Evolutionary conservation across 2,113 vertebrate species (phyloP).

Genomic region (Rafetus swinhoei): DNA sequence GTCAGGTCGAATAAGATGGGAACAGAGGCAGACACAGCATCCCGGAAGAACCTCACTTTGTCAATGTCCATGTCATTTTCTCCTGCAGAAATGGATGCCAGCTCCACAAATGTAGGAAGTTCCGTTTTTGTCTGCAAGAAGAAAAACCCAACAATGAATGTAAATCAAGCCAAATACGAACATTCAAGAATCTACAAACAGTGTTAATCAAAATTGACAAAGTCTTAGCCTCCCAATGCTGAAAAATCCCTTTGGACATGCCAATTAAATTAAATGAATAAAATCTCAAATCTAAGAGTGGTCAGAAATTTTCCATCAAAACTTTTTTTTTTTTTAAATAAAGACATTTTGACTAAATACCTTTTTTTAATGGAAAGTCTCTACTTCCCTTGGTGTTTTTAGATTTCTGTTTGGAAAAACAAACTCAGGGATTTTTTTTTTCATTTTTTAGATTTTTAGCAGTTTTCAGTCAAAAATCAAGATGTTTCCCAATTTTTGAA

Average conservation of each 20-base stretch:
- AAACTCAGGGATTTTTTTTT: not conserved
- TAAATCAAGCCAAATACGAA: not conserved
- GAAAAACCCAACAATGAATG: not conserved
- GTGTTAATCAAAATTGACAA: not conserved
- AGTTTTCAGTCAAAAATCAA: not conserved
- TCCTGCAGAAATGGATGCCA: not conserved
- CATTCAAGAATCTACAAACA: not conserved
- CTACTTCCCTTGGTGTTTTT: not conserved
- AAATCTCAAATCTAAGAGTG: not conserved
- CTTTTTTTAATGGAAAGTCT: not conserved
- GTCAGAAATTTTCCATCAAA: not conserved
- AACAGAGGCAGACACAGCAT: not conserved
- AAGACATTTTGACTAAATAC: not conserved
- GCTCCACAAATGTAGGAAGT: not conserved
- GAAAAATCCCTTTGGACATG: not conserved
- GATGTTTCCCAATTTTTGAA: not conserved
- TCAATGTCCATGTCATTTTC: not conserved
- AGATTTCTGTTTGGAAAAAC: not conserved
- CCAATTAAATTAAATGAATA: not conserved
- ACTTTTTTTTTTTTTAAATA: not conserved
- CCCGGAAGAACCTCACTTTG: not conserved
- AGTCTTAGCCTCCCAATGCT: not conserved
- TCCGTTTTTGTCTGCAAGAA: not conserved
- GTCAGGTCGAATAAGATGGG: not conserved
- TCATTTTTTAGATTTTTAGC: not conserved